These are phyloP conservation scores for Brachionus plicatilis DNA, from an alignment of 1,140 invertebrate species.

Conservation along the genomic window DNA sequence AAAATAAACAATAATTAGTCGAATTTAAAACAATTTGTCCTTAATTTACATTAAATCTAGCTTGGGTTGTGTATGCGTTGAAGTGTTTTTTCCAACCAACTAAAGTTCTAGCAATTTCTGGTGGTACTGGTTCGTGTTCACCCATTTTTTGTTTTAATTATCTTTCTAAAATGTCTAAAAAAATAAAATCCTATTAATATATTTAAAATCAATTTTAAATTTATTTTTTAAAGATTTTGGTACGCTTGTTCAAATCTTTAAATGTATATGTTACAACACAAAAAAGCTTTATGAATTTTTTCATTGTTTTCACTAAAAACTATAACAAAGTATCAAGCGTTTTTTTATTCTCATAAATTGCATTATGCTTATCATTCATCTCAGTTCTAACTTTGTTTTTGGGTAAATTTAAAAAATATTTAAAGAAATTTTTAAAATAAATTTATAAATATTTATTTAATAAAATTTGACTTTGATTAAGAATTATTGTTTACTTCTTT, in stretches of 20 bases:
- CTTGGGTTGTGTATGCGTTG: conserved; percentile 37
- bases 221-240: background rate
- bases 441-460: background rate
- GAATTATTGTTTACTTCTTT: conserved; percentile 12
- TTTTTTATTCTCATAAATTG: background rate
- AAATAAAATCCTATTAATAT: background rate
- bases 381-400: background rate
- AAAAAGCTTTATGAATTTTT: background rate
- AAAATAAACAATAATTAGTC: background rate
- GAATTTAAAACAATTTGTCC: background rate
- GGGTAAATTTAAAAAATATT: background rate
- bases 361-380: background rate
- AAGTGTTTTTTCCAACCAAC: conserved; percentile 40
- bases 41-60: conserved; percentile 21
- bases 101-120: conserved; percentile 35
- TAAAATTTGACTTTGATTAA: background rate
- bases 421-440: background rate
- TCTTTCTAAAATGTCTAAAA: background rate
- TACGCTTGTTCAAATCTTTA: background rate
- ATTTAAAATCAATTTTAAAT: background rate
- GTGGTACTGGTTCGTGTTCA: conserved; percentile 40
- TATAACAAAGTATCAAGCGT: background rate
- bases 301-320: background rate
- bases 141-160: background rate
- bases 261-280: background rate